Conservation (phyloP, 2,888 invertebrate species). For the Cybosia mesomella region DNA sequence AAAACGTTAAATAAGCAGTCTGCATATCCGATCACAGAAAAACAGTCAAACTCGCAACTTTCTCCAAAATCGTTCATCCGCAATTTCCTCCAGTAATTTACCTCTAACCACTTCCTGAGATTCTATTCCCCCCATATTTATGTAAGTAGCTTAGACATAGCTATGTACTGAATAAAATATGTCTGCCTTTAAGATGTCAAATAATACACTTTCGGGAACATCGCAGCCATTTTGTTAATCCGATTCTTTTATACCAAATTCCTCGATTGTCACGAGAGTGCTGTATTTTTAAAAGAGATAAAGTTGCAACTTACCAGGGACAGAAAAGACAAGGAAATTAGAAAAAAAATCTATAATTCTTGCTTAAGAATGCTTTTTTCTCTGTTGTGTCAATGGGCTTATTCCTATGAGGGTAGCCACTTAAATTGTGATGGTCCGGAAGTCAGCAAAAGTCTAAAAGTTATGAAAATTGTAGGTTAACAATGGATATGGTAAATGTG, state of each 20-base stretch:
- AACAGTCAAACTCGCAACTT: background rate
- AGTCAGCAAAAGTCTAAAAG: background rate
- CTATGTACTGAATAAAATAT: slow-evolving; percentile 43
- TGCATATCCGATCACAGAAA: background rate
- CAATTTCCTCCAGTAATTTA: slow-evolving; percentile 12
- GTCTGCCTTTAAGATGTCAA: slow-evolving; percentile 25
- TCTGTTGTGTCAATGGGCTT: background rate
- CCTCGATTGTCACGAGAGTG: background rate
- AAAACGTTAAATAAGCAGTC: background rate
- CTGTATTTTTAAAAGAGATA: background rate
- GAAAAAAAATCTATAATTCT: background rate
- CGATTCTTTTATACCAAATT: background rate
- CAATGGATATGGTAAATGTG: background rate
- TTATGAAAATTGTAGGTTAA: background rate
- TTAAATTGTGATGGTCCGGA: slow-evolving; percentile 4
- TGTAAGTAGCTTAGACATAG: slow-evolving; percentile 14
- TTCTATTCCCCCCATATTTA: slow-evolving; percentile 14
- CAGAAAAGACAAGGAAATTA: background rate
- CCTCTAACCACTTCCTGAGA: slow-evolving; percentile 13
- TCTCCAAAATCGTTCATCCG: background rate
- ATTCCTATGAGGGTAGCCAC: background rate
- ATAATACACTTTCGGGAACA: slow-evolving; percentile 21
- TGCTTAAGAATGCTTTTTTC: background rate
- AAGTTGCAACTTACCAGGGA: background rate
- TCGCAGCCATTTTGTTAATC: slow-evolving; percentile 10